Evolutionary conservation across 2,888 invertebrate genomes (phyloP), one percentile per base, ranked within the genome.

Genomic region (Cantharis lateralis): DNA sequence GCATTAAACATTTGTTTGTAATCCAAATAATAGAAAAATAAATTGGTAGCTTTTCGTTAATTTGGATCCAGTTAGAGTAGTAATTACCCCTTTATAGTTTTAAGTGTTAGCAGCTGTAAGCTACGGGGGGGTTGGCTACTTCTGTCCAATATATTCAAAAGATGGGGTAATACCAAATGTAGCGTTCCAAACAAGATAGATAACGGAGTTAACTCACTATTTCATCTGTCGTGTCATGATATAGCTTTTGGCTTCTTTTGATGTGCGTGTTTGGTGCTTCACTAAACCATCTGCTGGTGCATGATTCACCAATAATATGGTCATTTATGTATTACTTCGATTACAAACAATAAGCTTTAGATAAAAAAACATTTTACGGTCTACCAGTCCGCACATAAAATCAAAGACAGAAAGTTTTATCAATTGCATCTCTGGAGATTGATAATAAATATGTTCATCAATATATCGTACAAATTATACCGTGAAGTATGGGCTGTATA

Each of bases 291-390:
- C 75, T 77, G 77, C 77, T 71, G 70, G 66, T 28, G 73, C 79
- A 85, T 86, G 86, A 86, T 85, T 86, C 86, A 86, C 83, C 84
- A 82, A 80, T 82, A 79, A 82, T 84, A 48, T 9, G 84, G 83
- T 84, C 84, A 85, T 85, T 84, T 85, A 84, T 83, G 83, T 84
- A 84, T 83, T 83, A 24, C 72, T 64, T 72, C 64, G 24, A 66
- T 66, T 66, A 66, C 7, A 20, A 20, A 66, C 18, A 66, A 24
- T 9, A 16, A 63, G 7, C 5, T 16, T 20, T 5, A 18, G 68
- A 24, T 16, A 66, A 63, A 71, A 24, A 24, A 62, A 10, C 26
- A 9, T 24, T 62, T 70, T 15, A 13, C 18, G 24, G 3, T 64
- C 20, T 20, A 9, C n/a, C 7, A 24, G 4, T n/a, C 11, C 15